Evolutionary conservation across 2,797 vertebrate species (phyloP), one percentile per base, ranked within the genome.

Genomic region (Peromyscus attwateri): DNA sequence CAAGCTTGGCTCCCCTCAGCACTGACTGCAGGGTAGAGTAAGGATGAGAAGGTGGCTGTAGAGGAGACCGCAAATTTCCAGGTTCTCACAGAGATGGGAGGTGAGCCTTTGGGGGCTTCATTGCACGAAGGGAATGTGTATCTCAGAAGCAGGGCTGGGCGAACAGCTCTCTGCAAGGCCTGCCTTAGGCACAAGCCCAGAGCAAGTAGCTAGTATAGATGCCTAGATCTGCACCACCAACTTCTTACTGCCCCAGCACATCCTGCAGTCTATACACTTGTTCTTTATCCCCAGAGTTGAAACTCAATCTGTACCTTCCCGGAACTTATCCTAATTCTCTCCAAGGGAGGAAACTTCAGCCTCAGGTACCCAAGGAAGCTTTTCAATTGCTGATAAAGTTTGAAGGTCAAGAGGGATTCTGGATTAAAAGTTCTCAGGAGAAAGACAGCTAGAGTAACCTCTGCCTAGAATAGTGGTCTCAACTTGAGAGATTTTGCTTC

Each of bases 1-100:
- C 99, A 99, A 98, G 99, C 99, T 97, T 99, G 99, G 49, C 99
- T 99, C 97, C 99, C 99, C 98, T 99, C 99, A 0, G 99, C 99
- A 96, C 99, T 99, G 98, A 99, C 99, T 99, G 98, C 52, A 97
- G 94, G 94, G 93, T 23, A 70, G 43, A 68, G 62, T 7, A 52
- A 73, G 80, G n/a, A 82, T 52, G 52, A 96, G 64, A 82, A 87
- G 88, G n/a, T 0, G 0, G 90, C 52, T 7, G 10, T 1, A 31
- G 81, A 25, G 71, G 34, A 75, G 55, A 25, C 4, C 14, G 46
- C 1, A 0, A 68, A 40, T 52, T 88, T 70, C 82, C 76, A 57
- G 79, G 40, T 49, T 82, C 87, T 92, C 85, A 49, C 6, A 1
- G 60, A 27, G 68, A 34, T 1, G 19, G 55, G 40, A 19, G 40